A percentile compares a stretch with the other conserved stretches of the same genome.
These are phyloP conservation scores for Corythucha ciliata DNA, from an alignment of 2,888 invertebrate species.

Conservation along the genomic window DNA sequence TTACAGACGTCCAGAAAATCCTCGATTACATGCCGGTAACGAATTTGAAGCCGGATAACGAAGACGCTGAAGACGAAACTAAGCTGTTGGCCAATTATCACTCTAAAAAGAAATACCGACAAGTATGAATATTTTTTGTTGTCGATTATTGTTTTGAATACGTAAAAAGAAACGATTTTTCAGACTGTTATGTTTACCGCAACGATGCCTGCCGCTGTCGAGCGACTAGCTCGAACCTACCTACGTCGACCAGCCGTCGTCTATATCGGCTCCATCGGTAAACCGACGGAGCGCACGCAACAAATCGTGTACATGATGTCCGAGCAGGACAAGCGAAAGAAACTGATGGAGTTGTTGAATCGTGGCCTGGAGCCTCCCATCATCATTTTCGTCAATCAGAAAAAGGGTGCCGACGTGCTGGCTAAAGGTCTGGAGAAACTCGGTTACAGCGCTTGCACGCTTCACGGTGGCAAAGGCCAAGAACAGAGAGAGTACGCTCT, in stretches of 20 bases:
- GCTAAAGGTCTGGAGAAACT: slow-evolving; percentile 95
- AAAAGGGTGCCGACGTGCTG: slow-evolving; percentile 97
- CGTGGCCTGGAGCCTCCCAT: slow-evolving; percentile 92
- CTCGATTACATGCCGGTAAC: slow-evolving; percentile 96
- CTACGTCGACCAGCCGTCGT: slow-evolving; percentile 93
- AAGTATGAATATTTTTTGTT: slow-evolving; percentile 44
- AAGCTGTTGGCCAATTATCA: slow-evolving; percentile 87
- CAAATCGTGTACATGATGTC: slow-evolving; percentile 93
- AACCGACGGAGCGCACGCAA: slow-evolving; percentile 95
- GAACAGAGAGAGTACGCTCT: slow-evolving; percentile 98
- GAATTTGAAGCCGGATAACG: slow-evolving; percentile 94
- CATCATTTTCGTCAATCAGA: slow-evolving; percentile 99
- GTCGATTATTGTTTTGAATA: neutral
- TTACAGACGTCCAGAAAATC: slow-evolving; percentile 83
- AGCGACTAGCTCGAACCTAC: slow-evolving; percentile 88
- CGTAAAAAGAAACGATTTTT: slow-evolving; percentile 33
- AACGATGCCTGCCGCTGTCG: slow-evolving; percentile 98
- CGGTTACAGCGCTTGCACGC: slow-evolving; percentile 90
- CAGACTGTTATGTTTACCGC: slow-evolving; percentile 99
- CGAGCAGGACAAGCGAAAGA: slow-evolving; percentile 92
- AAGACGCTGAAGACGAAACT: slow-evolving; percentile 92
- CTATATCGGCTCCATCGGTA: slow-evolving; percentile 92
- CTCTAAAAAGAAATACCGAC: slow-evolving; percentile 92
- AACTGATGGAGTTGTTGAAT: slow-evolving; percentile 84
- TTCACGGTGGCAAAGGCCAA: slow-evolving; percentile 99